Evolutionary conservation across 2,888 invertebrate genomes (phyloP).

Genomic region (Gerris lacustris): DNA sequence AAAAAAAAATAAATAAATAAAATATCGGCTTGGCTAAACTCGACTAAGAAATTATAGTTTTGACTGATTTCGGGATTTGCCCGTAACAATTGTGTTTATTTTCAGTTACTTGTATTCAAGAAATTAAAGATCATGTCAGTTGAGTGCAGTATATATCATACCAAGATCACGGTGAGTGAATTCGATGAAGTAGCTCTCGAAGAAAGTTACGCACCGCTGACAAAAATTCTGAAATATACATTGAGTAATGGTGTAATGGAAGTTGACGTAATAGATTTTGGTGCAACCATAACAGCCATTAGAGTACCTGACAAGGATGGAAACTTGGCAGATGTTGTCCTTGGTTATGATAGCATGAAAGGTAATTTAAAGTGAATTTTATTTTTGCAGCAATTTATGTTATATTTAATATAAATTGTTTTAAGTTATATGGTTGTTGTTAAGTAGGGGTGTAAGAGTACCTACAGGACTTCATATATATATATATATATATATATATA

Average conservation of each 20-base stretch:
- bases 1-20: no score
- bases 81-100: no score
- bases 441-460: no score
- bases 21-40: no score
- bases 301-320: conserved; percentile 62
- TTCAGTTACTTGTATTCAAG: no score
- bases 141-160: background rate
- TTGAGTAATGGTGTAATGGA: conserved; percentile 40
- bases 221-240: conserved; percentile 19
- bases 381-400: background rate
- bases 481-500: no score
- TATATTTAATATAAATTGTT: no score
- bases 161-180: background rate
- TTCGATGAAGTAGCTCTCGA: background rate
- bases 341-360: conserved; percentile 71
- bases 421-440: no score
- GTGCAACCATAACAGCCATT: conserved; percentile 66
- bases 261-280: conserved; percentile 62
- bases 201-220: background rate
- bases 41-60: no score
- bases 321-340: conserved; percentile 58
- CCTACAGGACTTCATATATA: no score
- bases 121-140: no score
- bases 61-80: no score
- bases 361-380: conserved; percentile 39